Base-by-base conservation (phyloP, 1,140 invertebrate species). In the Diachasma alloeum region DNA sequence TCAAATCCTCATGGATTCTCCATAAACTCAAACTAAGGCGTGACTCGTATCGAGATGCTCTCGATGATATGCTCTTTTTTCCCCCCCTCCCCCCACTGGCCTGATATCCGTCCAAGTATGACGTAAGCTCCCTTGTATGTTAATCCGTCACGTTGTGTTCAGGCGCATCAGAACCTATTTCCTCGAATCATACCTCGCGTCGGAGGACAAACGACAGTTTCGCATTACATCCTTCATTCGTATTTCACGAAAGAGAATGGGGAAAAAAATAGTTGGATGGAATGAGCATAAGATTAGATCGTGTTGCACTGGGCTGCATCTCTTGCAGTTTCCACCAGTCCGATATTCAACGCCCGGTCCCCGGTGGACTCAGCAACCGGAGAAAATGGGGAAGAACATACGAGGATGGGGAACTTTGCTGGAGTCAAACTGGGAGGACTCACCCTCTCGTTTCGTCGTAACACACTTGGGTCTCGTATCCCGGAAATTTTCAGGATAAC, bases 121-220 rank as follows among this genome's bases (percentile, higher is more conserved):
- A 83, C 81, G 80, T 78, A 83, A 84, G 77, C 72, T 37, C 53
- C 63, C 78, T 82, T 75, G 63, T 75, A 81, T 81, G 78, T 78
- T 77, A 79, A 82, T 76, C 56, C 46, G 72, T 76, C 74, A 75
- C 53, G 53, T 42, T 56, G 70, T 67, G 66, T 74, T 74, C 39
- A 63, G 69, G 46, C 74, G 24, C 74, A 78, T 48, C 77, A 56
- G 19, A 56, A 63, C 24, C 13, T 63, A 63, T 63, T 78, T 75
- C 67, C 31, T 67, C 44, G 71, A 63, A 63, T 63, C 3, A 42
- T 31, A 63, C 59, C 24, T 24, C 19, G 19, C 59, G 10, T 63
- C 59, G 9, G 15, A 26, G 19, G 11, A 10, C 24, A 63, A 63
- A 24, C 24, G 24, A 8, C 24, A 42, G 39, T 42, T 13, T 63